A percentile compares a stretch with the other conserved stretches of the same genome.
Conservation (phyloP, 2,113 vertebrate genomes). For the Otocyon megalotis region DNA sequence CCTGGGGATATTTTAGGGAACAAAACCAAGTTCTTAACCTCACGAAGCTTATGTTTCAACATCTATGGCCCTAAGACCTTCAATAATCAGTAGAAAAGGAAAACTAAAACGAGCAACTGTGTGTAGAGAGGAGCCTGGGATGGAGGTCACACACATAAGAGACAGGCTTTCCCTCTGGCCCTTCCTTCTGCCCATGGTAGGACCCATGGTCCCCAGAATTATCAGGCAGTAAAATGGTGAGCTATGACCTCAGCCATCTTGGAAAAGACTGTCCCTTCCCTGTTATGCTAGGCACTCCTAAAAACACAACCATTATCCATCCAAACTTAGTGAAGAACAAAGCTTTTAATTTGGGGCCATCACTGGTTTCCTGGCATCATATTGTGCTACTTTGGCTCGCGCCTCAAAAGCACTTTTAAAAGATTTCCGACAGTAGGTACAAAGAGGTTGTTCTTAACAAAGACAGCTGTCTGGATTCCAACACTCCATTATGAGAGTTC, state of each 20-base stretch:
- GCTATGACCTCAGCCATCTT: background rate
- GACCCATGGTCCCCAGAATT: background rate
- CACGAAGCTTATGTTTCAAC: background rate
- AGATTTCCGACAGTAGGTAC: background rate
- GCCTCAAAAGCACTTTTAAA: conserved; percentile 42
- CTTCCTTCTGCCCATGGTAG: background rate
- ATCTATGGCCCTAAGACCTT: background rate
- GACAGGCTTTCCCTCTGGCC: background rate
- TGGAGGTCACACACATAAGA: accelerated
- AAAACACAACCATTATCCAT: background rate
- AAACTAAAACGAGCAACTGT: conserved; percentile 3
- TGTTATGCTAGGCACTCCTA: background rate
- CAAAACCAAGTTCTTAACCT: background rate
- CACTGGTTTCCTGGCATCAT: background rate
- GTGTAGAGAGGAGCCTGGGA: background rate
- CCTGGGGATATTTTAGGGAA: background rate
- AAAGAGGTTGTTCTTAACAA: background rate
- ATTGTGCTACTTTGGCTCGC: background rate
- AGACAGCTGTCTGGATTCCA: background rate
- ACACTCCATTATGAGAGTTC: background rate
- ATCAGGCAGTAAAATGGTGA: background rate
- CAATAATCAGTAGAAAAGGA: background rate
- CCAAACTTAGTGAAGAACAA: background rate
- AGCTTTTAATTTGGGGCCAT: background rate
- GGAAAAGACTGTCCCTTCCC: background rate